Evolutionary conservation across 2,888 invertebrate genomes (phyloP), one percentile per base, ranked within the genome.

Genomic region (Odontomyia ornata): DNA sequence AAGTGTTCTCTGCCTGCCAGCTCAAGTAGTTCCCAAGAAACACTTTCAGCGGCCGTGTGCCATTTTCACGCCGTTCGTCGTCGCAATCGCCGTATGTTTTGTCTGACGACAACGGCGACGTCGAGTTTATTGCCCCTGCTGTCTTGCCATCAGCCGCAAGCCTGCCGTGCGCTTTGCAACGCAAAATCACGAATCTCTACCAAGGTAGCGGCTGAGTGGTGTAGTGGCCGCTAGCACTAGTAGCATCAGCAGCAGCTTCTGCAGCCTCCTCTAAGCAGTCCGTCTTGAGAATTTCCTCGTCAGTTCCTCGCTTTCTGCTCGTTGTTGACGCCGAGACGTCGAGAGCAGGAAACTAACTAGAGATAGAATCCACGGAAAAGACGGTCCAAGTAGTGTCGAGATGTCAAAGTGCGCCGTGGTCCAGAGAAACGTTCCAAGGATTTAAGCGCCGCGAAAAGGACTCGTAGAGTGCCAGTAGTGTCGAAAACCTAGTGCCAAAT

Each of bases 331-430:
- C 1, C 69, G 69, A 67, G 11, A 23, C 13, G 46, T 46, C 46
- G 25, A 47, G 25, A 47, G 47, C 69, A 69, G 46, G 69, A 25
- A 46, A 47, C 73, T 36, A n/a, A n/a, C n/a, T n/a, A 67, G 3
- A n/a, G 21, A 43, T 36, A 15, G 25, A 47, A 23, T 30, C 30
- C 46, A 69, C 43, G 46, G 23, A 46, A 47, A 36, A 57, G 27
- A 28, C 30, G 57, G 36, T 23, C 57, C 15, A 30, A 73, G 28
- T 69, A 36, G 72, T 57, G 47, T 43, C 28, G 57, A 73, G 30
- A 36, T 73, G 73, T 60, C 60, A 60, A 73, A 73, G 73, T 73
- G 73, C 60, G 73, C 73, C 57, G 60, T 57, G 60, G 57, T 60
- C 36, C 43, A 21, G 43, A 23, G 9, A 3, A 5, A 21, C 47